Conservation (phyloP, 2,113 vertebrate genomes). For the Serinus canaria region DNA sequence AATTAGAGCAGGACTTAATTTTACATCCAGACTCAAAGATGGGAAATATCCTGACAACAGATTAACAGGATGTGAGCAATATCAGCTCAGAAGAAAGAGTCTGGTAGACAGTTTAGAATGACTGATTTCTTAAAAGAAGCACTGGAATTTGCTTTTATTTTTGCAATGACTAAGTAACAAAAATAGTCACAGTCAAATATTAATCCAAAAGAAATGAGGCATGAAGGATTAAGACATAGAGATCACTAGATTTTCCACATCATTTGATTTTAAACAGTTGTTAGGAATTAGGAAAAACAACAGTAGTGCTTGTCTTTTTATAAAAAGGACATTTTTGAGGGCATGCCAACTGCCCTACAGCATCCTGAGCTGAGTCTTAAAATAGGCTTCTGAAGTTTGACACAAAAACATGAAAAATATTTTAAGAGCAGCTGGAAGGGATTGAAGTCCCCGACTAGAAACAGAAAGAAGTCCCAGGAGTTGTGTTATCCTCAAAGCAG, state of each 20-base stretch:
- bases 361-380: neutral
- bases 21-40: neutral
- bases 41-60: neutral
- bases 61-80: neutral
- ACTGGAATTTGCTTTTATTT: neutral
- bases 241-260: neutral
- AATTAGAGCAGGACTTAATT: neutral
- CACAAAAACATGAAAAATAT: neutral
- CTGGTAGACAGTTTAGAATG: neutral
- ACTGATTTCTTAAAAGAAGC: neutral
- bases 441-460: neutral
- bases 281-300: neutral
- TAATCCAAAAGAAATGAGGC: constrained; percentile 9
- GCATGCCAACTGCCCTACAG: neutral
- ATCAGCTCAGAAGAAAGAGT: neutral
- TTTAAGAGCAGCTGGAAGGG: neutral
- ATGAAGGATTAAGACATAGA: neutral
- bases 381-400: neutral
- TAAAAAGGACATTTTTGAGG: neutral
- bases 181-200: neutral
- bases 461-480: neutral
- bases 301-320: neutral
- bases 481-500: fast-evolving
- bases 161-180: neutral
- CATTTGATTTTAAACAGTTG: neutral